A percentile compares a stretch with the other conserved stretches of the same genome.
phyloP scores from a whole-genome alignment of 53 echinoderm and acorn worm genomes.

The Antedon mediterranea region DNA sequence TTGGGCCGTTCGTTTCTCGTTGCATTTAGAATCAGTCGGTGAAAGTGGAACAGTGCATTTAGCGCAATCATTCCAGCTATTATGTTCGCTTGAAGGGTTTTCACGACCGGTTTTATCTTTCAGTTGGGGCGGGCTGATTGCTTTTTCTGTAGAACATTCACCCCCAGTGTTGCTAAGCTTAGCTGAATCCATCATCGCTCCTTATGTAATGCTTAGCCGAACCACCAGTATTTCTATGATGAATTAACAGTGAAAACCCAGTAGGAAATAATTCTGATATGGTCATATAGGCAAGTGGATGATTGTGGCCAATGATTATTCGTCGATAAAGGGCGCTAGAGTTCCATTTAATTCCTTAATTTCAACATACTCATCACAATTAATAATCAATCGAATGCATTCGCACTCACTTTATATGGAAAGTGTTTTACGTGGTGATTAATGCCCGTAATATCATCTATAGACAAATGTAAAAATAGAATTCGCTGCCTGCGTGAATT shows the following conservation, averaged over 20 bases:
- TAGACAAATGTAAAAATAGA: too few species aligned
- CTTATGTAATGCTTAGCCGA: background rate
- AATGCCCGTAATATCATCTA: too few species aligned
- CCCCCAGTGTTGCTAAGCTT: background rate
- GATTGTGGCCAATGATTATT: background rate
- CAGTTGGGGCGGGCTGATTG: background rate
- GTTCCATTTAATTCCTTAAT: background rate
- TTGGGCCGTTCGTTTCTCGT: background rate
- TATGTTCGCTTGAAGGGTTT: background rate
- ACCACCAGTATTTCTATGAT: background rate
- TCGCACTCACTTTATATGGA: too few species aligned
- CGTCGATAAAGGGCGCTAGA: background rate
- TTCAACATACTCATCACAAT: too few species aligned
- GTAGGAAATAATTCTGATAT: background rate
- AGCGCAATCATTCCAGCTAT: background rate
- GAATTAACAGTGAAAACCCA: background rate
- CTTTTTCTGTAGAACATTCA: background rate
- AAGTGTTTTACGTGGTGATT: too few species aligned
- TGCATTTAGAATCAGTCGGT: background rate
- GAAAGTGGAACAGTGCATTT: background rate
- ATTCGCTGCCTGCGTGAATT: too few species aligned
- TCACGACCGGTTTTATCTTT: background rate
- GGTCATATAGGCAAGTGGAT: background rate
- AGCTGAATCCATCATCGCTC: background rate
- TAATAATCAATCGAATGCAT: too few species aligned